Base-by-base conservation (phyloP, 2,113 vertebrate species). In the Pristiophorus japonicus region DNA sequence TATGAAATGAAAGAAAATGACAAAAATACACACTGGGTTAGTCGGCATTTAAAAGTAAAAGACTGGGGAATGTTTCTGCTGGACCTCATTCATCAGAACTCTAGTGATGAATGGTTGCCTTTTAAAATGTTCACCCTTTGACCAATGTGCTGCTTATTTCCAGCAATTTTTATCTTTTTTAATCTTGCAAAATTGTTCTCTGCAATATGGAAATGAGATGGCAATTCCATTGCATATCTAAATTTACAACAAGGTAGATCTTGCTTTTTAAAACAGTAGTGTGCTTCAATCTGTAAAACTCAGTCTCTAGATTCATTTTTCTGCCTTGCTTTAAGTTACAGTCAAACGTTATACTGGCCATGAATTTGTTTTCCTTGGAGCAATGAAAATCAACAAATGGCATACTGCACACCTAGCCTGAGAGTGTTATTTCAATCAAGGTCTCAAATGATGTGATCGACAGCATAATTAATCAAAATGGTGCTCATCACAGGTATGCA, bases 401-500 rank as follows among this genome's bases (percentile, higher is more conserved):
- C 34, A 92, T 38, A 92, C 55, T 16, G 55, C 1, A 59, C 18
- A 62, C 22, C 6, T 63, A 92, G 59, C n/a, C 65, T 45, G n/a
- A 63, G n/a, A 42, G 20, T 42, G n/a, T 38, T 92, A 92, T 65
- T 63, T 92, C 34, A 92, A 92, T 8, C 59, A 92, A 63, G 34
- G 8, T 92, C 7, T 92, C 59, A 92, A 92, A 42, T 92, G 62
- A 63, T 38, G 55, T 92, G 59, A 92, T 65, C 1, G 62, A 92
- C n/a, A 92, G 51, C 11, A 92, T 63, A 92, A 63, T 92, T 63
- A 63, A 65, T 38, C 59, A 63, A 92, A 88, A 92, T 92, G 59
- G 20, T 92, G 59, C n/a, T 92, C 88, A 38, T 42, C 59, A 63
- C 59, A 38, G 55, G 59, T n/a, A 63, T 62, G 16, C 24, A 51